phyloP scores from a whole-genome alignment of 1,140 invertebrate species.

The Galendromus occidentalis region DNA sequence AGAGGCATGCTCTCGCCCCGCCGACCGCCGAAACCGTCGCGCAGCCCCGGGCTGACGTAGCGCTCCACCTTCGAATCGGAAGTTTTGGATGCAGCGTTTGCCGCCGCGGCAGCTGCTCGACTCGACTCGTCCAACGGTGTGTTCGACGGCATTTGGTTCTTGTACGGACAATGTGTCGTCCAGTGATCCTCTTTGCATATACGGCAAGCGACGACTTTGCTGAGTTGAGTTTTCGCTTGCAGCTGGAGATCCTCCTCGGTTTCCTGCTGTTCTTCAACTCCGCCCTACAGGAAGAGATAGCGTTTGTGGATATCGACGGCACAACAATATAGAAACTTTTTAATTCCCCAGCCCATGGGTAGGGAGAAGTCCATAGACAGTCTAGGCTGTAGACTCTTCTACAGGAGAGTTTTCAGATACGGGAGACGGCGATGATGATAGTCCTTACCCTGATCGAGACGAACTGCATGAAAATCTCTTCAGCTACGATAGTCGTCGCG shows the following conservation, averaged over 20 bases:
- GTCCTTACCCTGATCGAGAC: conserved; percentile 27
- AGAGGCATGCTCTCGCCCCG: conserved; percentile 47
- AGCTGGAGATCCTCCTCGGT: conserved; percentile 61
- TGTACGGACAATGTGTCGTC: conserved; percentile 90
- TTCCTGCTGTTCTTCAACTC: conserved; percentile 59
- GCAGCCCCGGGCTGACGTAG: conserved; percentile 59
- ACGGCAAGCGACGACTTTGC: conserved; percentile 69
- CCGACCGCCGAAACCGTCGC: conserved; percentile 51
- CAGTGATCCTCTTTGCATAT: conserved; percentile 91
- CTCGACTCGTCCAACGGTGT: conserved; percentile 19
- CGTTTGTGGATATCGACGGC: not conserved
- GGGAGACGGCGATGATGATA: conserved; percentile 9
- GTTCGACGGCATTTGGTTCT: conserved; percentile 42
- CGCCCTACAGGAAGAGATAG: conserved; percentile 34
- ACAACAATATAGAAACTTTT: no score
- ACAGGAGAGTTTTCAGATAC: not conserved
- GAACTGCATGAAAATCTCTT: conserved; percentile 82
- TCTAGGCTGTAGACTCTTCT: no score
- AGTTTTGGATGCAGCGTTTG: conserved; percentile 16
- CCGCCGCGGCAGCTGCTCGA: conserved; percentile 19
- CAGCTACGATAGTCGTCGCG: conserved; percentile 78
- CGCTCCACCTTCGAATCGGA: conserved; percentile 23
- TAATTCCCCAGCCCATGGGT: no score
- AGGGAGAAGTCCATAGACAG: no score
- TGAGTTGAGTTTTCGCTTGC: conserved; percentile 48